Base-by-base conservation (phyloP, 2,888 invertebrate species). In the Drosophila suboccidentalis region DNA sequence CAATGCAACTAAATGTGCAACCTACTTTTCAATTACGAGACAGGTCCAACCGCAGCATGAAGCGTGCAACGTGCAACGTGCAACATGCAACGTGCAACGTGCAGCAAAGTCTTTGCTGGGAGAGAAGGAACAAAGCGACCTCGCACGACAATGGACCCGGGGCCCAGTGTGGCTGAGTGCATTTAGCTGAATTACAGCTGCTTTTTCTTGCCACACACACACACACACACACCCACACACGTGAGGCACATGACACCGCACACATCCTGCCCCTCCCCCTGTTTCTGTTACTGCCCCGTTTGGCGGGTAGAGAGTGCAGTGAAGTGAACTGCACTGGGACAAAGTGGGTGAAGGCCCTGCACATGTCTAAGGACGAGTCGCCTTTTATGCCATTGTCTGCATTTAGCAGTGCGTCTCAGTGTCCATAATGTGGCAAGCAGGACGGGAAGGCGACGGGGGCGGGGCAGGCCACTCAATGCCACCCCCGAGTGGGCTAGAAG, bases 341-440 rank as follows among this genome's bases (percentile, higher is more conserved):
- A 78, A 90, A 81, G 88, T 90, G 90, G 90, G 90, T 83, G 90
- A 82, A 88, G 87, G 87, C 90, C 80, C 76, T 64, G 49, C 61
- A 63, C 75, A 86, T 64, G 78, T 70, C 80, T 70, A 71, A 78
- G 71, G 57, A 71, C 80, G 70, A 76, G 70, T 38, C 75, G 72
- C 66, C 85, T 80, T 86, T 84, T 83, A 67, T 88, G 73, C 73
- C 87, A 89, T 82, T 89, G 89, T 84, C 89, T 83, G 71, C 65
- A 68, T 66, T 74, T 63, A 50, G 47, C 60, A 58, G 50, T 57
- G 43, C 57, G 41, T 61, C 43, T 65, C 59, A 60, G 46, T 54
- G 63, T 49, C 62, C 59, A 54, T 63, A 62, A 64, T 60, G 32
- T 58, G 54, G 22, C 39, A 13, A 43, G 50, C 26, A 32, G 10